Conservation (phyloP, 2,888 invertebrate species). For the Teinopalpus imperialis region DNA sequence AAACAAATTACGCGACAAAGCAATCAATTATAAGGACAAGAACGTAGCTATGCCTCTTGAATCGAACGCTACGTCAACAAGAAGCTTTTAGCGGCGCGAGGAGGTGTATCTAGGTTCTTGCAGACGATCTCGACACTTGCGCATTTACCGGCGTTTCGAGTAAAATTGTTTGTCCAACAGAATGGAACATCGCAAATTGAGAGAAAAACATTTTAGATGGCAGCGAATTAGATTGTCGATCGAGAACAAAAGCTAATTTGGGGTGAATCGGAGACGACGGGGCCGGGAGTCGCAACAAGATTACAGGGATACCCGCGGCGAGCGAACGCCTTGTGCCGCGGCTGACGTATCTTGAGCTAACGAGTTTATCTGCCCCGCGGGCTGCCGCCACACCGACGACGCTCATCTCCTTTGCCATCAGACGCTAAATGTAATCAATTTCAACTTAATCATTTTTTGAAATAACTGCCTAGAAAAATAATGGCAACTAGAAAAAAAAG, state of each 20-base stretch:
- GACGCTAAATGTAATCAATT: constrained; percentile 63
- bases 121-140: constrained; percentile 47
- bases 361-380: constrained; percentile 81
- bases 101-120: constrained; percentile 55
- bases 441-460: constrained; percentile 39
- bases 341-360: constrained; percentile 71
- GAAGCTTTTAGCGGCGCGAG: constrained; percentile 72
- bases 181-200: constrained; percentile 47
- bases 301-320: constrained; percentile 66
- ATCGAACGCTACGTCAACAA: constrained; percentile 79
- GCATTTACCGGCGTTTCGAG: constrained; percentile 50
- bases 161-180: constrained; percentile 52
- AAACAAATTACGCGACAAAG: constrained; percentile 82
- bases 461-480: constrained; percentile 5
- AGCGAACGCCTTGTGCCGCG: constrained; percentile 51
- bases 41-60: constrained; percentile 68
- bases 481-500: not conserved
- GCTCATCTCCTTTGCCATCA: constrained; percentile 69
- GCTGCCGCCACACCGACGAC: constrained; percentile 54
- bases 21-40: constrained; percentile 80
- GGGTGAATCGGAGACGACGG: constrained; percentile 66
- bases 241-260: constrained; percentile 72
- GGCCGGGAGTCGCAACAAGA: constrained; percentile 72
- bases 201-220: constrained; percentile 58
- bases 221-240: constrained; percentile 72